Base-by-base conservation (phyloP, 2,113 vertebrate genomes). In the Balaenoptera acutorostrata region DNA sequence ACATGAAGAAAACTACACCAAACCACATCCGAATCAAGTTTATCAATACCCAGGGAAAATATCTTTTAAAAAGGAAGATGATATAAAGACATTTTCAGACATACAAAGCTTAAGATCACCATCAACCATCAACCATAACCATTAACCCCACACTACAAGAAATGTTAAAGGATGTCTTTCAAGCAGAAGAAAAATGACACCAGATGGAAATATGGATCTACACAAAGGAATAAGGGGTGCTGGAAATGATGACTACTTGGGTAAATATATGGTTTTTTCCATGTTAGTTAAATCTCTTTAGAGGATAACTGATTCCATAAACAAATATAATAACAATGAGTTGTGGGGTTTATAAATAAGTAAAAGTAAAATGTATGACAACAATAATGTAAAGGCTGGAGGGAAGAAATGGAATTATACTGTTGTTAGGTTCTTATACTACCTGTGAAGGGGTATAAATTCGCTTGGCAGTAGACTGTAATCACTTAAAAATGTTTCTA, bases 211-310 rank as follows among this genome's bases (percentile, higher is more conserved):
- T 15, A 4, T 44, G 39, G 25, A 72, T 72, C 13, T 72, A 41
- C 7, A 27, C 39, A 72, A 72, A 72, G 13, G 25, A 44, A 72
- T 15, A 72, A 44, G 23, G 39, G 27, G 39, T 72, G 11, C 23
- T 72, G 13, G 39, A 72, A 72, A 72, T 36, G 6, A 82, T 90
- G 68, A 77, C 33, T 71, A 59, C 8, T n/a, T 59, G 36, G 13
- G 13, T 93, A 84, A 96, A 93, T 88, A 74, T 36, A 61, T 33
- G 2, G 39, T 80, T 93, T 85, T 84, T 52, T 52, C 29, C 18
- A 89, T 84, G 72, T 88, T 72, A 94, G 36, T 88, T 68, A 95
- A 88, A 92, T 63, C 7, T 80, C 27, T 85, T 52, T 69, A 89
- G 36, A 88, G 21, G 36, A 75, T 68, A 89, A 81, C 20, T 20